Conservation (phyloP, 2,888 invertebrate species). For the Eupithecia inturbata region DNA sequence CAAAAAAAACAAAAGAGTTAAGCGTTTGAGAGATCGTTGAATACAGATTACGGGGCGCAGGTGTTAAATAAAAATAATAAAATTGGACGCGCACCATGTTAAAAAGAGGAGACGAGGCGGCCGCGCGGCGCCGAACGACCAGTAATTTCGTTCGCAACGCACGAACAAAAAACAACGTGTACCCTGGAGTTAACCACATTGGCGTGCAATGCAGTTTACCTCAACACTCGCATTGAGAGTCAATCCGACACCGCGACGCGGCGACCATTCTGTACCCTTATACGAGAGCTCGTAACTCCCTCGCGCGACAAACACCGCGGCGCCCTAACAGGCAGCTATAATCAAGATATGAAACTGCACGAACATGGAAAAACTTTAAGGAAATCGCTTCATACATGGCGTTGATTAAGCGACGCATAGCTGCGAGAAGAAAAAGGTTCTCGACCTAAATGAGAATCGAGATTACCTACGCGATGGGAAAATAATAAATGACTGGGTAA, state of each 20-base stretch:
- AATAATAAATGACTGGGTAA: conserved; percentile 50
- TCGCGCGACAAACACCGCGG: conserved; percentile 41
- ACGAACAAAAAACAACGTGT: conserved; percentile 72
- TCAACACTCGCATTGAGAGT: conserved; percentile 66
- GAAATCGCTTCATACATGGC: conserved; percentile 36
- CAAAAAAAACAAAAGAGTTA: conserved; percentile 83
- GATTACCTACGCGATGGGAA: conserved; percentile 35
- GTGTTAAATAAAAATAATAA: conserved; percentile 85
- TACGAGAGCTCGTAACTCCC: conserved; percentile 57
- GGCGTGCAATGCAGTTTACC: conserved; percentile 53
- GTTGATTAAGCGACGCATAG: conserved; percentile 11
- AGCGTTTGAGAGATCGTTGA: conserved; percentile 82
- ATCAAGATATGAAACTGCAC: conserved; percentile 50
- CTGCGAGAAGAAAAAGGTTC: conserved; percentile 20
- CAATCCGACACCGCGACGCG: conserved; percentile 55
- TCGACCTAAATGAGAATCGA: conserved; percentile 31
- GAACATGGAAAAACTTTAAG: conserved; percentile 44
- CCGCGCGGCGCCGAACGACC: conserved; percentile 79
- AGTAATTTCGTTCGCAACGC: conserved; percentile 78
- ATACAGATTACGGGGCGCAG: conserved; percentile 82
- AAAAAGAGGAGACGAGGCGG: conserved; percentile 77
- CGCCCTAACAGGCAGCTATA: conserved; percentile 59
- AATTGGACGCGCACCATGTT: conserved; percentile 70
- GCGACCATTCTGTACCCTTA: conserved; percentile 67
- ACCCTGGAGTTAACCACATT: conserved; percentile 66